These are phyloP conservation scores for Bombylius discolor DNA, from an alignment of 2,888 invertebrate species.

Conservation along the genomic window DNA sequence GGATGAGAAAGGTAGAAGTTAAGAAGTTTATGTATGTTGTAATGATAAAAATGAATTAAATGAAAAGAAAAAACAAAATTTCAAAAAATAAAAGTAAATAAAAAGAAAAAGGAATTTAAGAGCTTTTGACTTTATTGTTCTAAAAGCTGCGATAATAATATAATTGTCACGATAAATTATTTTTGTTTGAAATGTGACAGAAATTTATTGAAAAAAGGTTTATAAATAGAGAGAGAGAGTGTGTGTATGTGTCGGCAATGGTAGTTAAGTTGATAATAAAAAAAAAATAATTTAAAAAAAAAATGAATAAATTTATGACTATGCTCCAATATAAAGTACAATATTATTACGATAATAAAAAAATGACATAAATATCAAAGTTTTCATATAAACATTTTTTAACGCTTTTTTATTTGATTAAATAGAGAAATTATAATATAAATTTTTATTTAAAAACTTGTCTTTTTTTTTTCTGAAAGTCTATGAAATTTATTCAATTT, in stretches of 20 bases:
- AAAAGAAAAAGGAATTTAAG: neutral
- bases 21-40: neutral
- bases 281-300: no score
- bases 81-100: neutral
- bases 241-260: neutral
- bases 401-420: no score
- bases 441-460: no score
- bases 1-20: neutral
- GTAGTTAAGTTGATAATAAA: no score
- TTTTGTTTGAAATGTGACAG: conserved; percentile 1
- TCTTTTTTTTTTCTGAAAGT: no score
- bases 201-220: conserved; percentile 5
- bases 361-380: no score
- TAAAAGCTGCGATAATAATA: conserved; percentile 8
- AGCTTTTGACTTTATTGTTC: conserved; percentile 7
- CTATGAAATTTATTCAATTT: no score
- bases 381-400: no score
- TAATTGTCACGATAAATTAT: conserved; percentile 12
- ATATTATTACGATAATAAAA: no score
- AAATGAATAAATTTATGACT: no score
- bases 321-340: no score
- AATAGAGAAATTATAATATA: no score
- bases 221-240: neutral
- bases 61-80: neutral
- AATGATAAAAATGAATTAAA: neutral